Base-by-base conservation (phyloP, 2,888 invertebrate species). In the Pterobdella sp. region DNA sequence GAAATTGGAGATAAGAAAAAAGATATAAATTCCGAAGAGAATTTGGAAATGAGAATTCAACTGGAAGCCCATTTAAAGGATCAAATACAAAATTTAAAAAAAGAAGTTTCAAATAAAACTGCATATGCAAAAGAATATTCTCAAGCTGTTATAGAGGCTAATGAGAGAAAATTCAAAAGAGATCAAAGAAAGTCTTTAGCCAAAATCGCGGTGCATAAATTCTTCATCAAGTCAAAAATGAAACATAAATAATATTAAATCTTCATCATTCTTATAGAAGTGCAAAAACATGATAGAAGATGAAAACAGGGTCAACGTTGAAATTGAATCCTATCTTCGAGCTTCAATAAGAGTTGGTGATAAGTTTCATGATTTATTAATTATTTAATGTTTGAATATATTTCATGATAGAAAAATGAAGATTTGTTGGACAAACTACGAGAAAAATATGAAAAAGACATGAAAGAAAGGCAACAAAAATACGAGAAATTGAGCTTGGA, bases 301-400 rank as follows among this genome's bases (percentile, higher is more conserved):
- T 71, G 84, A 84, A 75, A 80, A 79, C 26, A 74, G 83, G 75
- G 81, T 81, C 34, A 81, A 84, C 75, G 79, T 80, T 2, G 84
- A 84, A 74, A 81, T 82, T 36, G 81, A 81, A 68, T 80, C 80
- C 3, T 84, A 79, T 75, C 78, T 84, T 26, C 75, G 79, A 7
- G 79, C 80, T n/a, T 82, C 83, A 75, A 81, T 80, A 66, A 76
- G 78, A 36, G 77, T 77, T 56, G 60, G 18, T 4, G 22, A 56
- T 14, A 56, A 56, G 60, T 22, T n/a, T 56, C n/a, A n/a, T 22
- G 26, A 22, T 56, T 56, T 14, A 56, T 3, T 56, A 26, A 3
- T 56, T 56, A 26, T 56, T 4, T 22, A 18, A 18, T 56, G 18
- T 56, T 22, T 22, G 22, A 14, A 42, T 14, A 42, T 42, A 26